A percentile compares a stretch with the other conserved stretches of the same genome.
These are phyloP conservation scores for Ephydatia muelleri DNA, from an alignment of 37 sponge, comb jelly and placozoan species.

Conservation along the genomic window DNA sequence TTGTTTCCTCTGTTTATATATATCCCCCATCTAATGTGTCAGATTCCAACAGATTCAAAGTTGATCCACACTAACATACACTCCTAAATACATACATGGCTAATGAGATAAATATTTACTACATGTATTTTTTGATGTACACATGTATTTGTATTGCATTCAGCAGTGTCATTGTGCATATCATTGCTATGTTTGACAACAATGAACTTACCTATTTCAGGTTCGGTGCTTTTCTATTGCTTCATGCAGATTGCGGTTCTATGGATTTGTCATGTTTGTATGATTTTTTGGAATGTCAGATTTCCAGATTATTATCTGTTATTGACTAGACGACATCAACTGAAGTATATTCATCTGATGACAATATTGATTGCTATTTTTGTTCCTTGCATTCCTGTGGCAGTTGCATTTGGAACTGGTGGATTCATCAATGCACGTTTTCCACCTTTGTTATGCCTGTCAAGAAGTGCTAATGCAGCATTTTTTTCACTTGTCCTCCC, in stretches of 20 bases:
- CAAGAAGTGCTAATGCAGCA: neutral
- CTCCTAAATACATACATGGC: no score
- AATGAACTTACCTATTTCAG: neutral
- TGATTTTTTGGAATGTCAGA: neutral
- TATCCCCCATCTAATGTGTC: neutral
- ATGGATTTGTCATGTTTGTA: neutral
- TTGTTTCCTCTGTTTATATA: neutral
- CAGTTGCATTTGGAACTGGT: neutral
- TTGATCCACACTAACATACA: neutral
- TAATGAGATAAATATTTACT: neutral
- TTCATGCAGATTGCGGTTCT: neutral
- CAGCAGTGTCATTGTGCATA: no score
- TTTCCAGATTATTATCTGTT: neutral
- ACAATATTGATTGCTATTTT: neutral
- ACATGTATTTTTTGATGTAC: neutral
- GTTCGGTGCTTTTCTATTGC: neutral
- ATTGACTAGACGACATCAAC: neutral
- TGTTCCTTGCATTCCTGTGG: neutral
- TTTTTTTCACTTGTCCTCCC: conserved; percentile 42
- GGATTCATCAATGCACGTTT: conserved; percentile 36
- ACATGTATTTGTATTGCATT: no score
- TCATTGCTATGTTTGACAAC: no score
- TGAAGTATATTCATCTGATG: neutral
- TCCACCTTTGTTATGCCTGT: conserved; percentile 36
- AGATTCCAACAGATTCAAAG: neutral